Percentiles rank a stretch among this genome's conserved stretches.
phyloP scores from a whole-genome alignment of 2,113 vertebrate species.

The Spilogale gracilis region DNA sequence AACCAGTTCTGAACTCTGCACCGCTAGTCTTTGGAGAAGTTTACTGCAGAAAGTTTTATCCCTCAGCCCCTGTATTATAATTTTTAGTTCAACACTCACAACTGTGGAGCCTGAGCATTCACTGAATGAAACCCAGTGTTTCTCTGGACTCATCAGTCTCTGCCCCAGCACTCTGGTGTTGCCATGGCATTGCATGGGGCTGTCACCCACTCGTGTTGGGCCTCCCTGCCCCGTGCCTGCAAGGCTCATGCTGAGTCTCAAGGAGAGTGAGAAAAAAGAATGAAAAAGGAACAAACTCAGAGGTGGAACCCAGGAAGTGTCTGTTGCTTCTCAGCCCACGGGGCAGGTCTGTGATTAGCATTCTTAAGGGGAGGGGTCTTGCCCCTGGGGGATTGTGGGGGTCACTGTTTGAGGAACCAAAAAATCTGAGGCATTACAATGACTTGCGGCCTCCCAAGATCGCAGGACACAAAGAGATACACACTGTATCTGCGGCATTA shows the following conservation, averaged over 20 bases:
- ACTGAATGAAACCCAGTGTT: background rate
- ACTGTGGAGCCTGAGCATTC: background rate
- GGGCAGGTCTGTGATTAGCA: background rate
- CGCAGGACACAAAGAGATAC: background rate
- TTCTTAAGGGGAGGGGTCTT: background rate
- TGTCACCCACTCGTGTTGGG: background rate
- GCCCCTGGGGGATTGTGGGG: accelerated
- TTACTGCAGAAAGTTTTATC: background rate
- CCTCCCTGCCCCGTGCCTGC: background rate
- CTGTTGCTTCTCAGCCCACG: background rate
- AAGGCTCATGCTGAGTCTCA: background rate
- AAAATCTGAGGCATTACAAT: background rate
- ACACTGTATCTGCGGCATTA: background rate
- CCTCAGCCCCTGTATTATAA: background rate
- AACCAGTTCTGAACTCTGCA: background rate
- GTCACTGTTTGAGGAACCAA: background rate
- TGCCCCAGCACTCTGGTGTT: background rate
- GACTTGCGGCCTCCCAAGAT: background rate
- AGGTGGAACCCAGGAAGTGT: background rate
- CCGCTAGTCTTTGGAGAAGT: background rate
- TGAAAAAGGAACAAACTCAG: background rate
- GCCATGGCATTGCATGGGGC: background rate
- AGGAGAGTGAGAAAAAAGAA: background rate
- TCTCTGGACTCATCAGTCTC: background rate
- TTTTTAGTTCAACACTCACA: background rate